Conservation (phyloP, 2,888 invertebrate genomes). For the Drosophila testacea region DNA sequence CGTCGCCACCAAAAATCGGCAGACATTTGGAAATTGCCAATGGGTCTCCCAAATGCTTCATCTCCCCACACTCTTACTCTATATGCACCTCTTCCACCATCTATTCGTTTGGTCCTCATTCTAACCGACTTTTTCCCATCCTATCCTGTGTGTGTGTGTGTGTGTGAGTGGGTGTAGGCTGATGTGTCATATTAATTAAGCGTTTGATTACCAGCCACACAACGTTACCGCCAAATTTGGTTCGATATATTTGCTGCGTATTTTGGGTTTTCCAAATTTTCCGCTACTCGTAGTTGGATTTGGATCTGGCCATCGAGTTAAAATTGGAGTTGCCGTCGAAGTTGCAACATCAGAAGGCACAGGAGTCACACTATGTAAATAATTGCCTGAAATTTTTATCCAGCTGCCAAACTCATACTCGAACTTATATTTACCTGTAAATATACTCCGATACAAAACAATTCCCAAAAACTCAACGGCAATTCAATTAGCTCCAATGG, state of each 20-base stretch:
- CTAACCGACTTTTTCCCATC: slow-evolving; percentile 8
- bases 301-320: slow-evolving; percentile 5
- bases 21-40: slow-evolving; percentile 52
- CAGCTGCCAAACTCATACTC: slow-evolving; percentile 18
- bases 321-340: slow-evolving; percentile 1
- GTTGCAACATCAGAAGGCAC: slow-evolving; percentile 6
- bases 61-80: no score
- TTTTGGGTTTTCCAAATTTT: slow-evolving; percentile 18
- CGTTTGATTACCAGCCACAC: slow-evolving; percentile 69
- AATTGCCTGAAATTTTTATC: slow-evolving; percentile 73
- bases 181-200: slow-evolving; percentile 76
- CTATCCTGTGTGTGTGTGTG: slow-evolving; percentile 5
- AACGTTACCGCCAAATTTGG: slow-evolving; percentile 28
- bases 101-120: slow-evolving; percentile 1
- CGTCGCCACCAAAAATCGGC: slow-evolving; percentile 66
- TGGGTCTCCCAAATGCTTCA: slow-evolving; percentile 21
- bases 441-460: slow-evolving; percentile 23
- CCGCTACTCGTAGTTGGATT: background rate
- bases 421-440: background rate
- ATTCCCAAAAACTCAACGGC: slow-evolving; percentile 3
- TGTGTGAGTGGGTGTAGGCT: slow-evolving; percentile 38
- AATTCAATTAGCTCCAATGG: slow-evolving; percentile 31
- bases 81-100: background rate
- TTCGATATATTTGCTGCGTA: slow-evolving; percentile 43
- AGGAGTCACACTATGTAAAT: slow-evolving; percentile 20